Conservation (phyloP, 1,140 invertebrate species). For the Trichonephila clavata region DNA sequence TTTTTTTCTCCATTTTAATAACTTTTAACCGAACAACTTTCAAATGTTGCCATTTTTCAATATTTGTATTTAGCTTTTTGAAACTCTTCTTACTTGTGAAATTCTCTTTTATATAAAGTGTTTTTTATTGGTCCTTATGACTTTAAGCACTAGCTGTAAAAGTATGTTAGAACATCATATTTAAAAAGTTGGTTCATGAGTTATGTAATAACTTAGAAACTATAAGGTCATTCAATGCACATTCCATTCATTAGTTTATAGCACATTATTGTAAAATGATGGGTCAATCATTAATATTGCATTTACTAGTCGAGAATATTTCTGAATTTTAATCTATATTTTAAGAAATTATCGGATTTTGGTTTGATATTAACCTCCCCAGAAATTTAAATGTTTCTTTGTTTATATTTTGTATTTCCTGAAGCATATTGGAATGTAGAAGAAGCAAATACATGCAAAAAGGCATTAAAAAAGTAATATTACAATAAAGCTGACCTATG, state of each 20-base stretch:
- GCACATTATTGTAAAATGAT: background rate
- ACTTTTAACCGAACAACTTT: constrained; percentile 7
- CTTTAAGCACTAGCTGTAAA: background rate
- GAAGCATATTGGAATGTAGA: too few species aligned
- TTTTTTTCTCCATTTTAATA: background rate
- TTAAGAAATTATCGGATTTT: too few species aligned
- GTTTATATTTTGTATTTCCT: too few species aligned
- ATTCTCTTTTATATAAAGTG: background rate
- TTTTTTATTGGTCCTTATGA: constrained; percentile 21
- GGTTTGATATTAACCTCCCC: too few species aligned
- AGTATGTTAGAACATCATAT: constrained; percentile 12
- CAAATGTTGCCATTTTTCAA: background rate
- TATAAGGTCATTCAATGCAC: background rate
- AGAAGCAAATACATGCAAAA: too few species aligned
- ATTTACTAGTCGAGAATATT: background rate
- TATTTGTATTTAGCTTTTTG: constrained; percentile 16
- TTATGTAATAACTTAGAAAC: constrained; percentile 7
- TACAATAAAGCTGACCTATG: too few species aligned
- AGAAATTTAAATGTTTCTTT: too few species aligned
- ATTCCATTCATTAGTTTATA: constrained; percentile 39
- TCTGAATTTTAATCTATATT: too few species aligned
- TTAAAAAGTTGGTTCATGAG: constrained; percentile 1
- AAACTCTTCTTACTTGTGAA: background rate
- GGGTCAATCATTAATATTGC: constrained; percentile 7
- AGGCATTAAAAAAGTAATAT: too few species aligned